Conservation (phyloP, 1,140 invertebrate species). For the Magallana ariakensis region DNA sequence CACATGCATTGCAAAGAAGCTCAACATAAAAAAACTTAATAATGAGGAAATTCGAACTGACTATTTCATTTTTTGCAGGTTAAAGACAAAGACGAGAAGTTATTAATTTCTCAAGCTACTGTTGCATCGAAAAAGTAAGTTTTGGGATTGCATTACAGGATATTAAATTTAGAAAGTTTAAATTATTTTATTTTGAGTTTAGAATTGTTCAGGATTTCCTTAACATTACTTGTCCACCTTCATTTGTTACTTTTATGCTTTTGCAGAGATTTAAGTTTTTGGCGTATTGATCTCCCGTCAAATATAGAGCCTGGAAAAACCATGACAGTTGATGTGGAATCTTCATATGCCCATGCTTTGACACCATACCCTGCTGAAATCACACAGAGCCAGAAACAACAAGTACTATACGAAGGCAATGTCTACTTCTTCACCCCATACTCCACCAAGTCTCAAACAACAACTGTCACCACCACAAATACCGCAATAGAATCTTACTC, state of each 20-base stretch:
- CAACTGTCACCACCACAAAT: conserved; percentile 88
- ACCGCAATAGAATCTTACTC: conserved; percentile 90
- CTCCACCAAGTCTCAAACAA: conserved; percentile 88
- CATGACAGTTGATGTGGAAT: conserved; percentile 85
- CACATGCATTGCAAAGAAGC: no score
- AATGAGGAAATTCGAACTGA: not conserved
- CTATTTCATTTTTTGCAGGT: not conserved
- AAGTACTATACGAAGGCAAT: conserved; percentile 92
- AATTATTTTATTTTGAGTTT: no score
- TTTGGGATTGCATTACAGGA: no score
- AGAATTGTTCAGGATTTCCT: no score
- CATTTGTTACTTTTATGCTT: not conserved
- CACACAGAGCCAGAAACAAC: conserved; percentile 94
- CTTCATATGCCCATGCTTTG: conserved; percentile 88
- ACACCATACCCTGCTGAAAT: conserved; percentile 92
- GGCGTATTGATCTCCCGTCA: conserved; percentile 73
- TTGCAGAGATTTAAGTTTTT: conserved; percentile 73
- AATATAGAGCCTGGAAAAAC: conserved; percentile 75
- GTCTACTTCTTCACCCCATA: conserved; percentile 93
- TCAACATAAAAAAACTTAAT: no score
- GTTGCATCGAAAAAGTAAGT: conserved; percentile 73
- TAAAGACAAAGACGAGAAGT: conserved; percentile 69
- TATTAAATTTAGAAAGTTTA: no score
- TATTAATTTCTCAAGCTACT: conserved; percentile 83
- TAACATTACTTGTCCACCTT: no score